Evolutionary conservation across 2,797 vertebrate species (phyloP).

Genomic region (Enteromius unitaeniatus): DNA sequence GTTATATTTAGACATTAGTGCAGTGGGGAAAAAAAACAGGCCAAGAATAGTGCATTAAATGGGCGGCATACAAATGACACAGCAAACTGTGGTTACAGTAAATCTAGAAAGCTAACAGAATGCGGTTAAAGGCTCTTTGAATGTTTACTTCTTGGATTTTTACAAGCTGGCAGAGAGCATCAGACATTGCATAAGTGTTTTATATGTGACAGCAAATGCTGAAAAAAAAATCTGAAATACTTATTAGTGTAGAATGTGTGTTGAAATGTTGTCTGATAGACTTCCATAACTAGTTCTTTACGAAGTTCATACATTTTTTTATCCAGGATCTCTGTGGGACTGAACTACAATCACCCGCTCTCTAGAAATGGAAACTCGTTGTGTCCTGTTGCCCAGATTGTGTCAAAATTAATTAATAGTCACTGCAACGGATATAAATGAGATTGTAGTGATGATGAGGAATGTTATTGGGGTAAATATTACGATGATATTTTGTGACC

Average conservation of each 20-base stretch:
- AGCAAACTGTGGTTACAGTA: constrained; percentile 13
- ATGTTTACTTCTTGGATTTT: constrained; percentile 28
- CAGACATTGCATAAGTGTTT: constrained; percentile 1
- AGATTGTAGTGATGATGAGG: constrained; percentile 51
- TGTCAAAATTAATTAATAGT: constrained; percentile 61
- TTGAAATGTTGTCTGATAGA: constrained; percentile 14
- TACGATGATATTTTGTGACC: constrained; percentile 37
- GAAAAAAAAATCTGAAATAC: too few species aligned
- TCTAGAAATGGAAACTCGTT: constrained; percentile 45
- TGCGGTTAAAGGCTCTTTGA: constrained; percentile 15
- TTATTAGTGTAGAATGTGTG: neutral
- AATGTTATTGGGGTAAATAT: constrained; percentile 54
- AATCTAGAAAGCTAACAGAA: constrained; percentile 19
- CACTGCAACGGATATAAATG: constrained; percentile 52
- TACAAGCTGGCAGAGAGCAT: constrained; percentile 21
- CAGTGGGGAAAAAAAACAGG: neutral
- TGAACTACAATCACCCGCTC: constrained; percentile 50
- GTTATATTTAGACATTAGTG: neutral
- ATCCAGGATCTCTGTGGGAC: constrained; percentile 23
- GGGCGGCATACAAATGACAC: neutral
- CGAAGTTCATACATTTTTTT: constrained; percentile 41
- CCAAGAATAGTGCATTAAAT: neutral
- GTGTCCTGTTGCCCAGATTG: constrained; percentile 48
- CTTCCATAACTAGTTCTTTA: constrained; percentile 24
- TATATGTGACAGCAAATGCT: constrained; percentile 1